Evolutionary conservation across 2,113 vertebrate genomes (phyloP).

Genomic region (Falco punctatus): DNA sequence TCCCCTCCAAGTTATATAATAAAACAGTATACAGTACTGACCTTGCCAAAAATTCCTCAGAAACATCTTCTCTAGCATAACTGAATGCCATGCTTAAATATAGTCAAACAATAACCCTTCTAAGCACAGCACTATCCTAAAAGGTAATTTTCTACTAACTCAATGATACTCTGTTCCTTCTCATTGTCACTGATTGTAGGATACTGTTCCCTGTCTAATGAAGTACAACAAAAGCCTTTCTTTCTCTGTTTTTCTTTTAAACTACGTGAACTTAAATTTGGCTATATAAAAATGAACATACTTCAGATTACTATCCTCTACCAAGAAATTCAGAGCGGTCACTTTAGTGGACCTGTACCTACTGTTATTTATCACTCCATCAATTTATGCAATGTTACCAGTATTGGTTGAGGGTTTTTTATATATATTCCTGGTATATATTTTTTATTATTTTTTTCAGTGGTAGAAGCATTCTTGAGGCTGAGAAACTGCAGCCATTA

Average conservation of each 20-base stretch:
- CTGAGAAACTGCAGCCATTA: not conserved
- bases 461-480: not conserved
- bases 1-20: not conserved
- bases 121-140: not conserved
- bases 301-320: not conserved
- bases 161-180: not conserved
- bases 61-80: not conserved
- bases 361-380: not conserved
- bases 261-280: not conserved
- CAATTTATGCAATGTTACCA: not conserved
- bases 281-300: not conserved
- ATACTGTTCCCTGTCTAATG: not conserved
- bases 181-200: not conserved
- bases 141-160: not conserved
- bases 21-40: not conserved
- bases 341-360: not conserved
- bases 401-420: not conserved
- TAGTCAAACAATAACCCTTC: not conserved
- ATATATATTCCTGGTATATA: not conserved
- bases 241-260: not conserved
- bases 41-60: not conserved
- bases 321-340: not conserved
- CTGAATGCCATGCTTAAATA: not conserved
- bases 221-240: not conserved
- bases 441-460: not conserved